Conservation (phyloP, 2,888 invertebrate genomes). For the Iphiclides podalirius region DNA sequence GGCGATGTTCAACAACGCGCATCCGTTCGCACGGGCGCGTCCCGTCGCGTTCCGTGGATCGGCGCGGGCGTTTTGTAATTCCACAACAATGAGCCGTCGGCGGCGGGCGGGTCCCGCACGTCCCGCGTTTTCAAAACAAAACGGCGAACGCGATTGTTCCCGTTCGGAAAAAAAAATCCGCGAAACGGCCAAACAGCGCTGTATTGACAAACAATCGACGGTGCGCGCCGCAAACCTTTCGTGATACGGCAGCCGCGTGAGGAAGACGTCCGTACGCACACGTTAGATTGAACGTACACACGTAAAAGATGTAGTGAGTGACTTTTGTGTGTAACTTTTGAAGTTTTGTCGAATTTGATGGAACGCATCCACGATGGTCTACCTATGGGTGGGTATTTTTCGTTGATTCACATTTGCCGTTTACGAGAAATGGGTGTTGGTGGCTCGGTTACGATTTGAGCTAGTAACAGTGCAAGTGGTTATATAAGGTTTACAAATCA, state of each 20-base stretch:
- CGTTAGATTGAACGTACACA: too few species aligned
- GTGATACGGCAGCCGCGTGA: conserved; percentile 38
- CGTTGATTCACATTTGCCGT: too few species aligned
- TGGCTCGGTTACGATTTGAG: too few species aligned
- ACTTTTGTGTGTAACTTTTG: too few species aligned
- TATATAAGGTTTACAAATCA: too few species aligned
- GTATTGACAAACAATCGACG: conserved; percentile 65
- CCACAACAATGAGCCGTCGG: conserved; percentile 61
- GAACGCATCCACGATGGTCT: too few species aligned
- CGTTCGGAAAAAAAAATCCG: conserved; percentile 66
- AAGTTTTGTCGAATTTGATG: too few species aligned
- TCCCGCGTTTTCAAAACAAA: conserved; percentile 72
- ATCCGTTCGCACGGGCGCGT: conserved; percentile 62
- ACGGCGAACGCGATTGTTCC: conserved; percentile 66
- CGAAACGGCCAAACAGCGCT: conserved; percentile 69
- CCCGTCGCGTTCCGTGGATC: conserved; percentile 46
- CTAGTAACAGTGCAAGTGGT: too few species aligned
- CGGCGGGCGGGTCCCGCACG: conserved; percentile 50
- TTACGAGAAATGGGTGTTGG: too few species aligned
- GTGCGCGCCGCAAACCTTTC: conserved; percentile 39
- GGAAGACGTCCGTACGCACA: conserved; percentile 35
- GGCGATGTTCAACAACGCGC: too few species aligned
- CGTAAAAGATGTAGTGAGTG: too few species aligned
- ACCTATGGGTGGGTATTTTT: too few species aligned
- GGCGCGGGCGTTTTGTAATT: conserved; percentile 51